Evolutionary conservation across 2,113 vertebrate species (phyloP).

Genomic region (Cnemophilus loriae): DNA sequence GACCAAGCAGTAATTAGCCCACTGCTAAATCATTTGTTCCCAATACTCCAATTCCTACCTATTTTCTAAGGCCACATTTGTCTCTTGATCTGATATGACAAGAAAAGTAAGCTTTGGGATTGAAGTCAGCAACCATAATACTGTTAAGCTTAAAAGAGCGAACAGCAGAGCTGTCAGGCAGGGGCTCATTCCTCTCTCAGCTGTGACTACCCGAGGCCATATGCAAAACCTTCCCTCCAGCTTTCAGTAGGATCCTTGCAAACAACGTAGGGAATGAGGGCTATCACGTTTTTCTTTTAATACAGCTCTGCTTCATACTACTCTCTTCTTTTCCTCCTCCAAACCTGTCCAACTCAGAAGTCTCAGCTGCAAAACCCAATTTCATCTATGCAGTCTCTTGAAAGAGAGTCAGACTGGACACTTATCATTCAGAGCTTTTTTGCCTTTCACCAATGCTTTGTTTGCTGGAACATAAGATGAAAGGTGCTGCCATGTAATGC

Average conservation of each 20-base stretch:
- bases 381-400: background rate
- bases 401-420: background rate
- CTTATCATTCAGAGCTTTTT: rapidly evolving
- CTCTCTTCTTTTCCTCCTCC: background rate
- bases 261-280: rapidly evolving
- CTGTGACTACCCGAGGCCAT: background rate
- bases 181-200: background rate
- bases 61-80: background rate
- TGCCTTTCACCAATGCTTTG: background rate
- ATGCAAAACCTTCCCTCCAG: background rate
- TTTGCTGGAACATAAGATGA: background rate
- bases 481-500: background rate
- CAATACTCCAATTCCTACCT: background rate
- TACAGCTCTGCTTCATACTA: background rate
- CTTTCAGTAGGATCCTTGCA: background rate
- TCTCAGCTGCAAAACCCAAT: background rate
- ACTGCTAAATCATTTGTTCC: background rate
- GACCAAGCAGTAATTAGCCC: background rate
- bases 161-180: background rate
- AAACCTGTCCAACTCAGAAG: background rate
- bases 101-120: background rate
- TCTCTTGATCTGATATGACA: background rate
- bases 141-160: background rate
- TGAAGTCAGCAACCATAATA: background rate
- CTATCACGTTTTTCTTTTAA: background rate